Evolutionary conservation across 2,888 invertebrate genomes (phyloP), one percentile per base, ranked within the genome.

Genomic region (Drosophila mayaguana): DNA sequence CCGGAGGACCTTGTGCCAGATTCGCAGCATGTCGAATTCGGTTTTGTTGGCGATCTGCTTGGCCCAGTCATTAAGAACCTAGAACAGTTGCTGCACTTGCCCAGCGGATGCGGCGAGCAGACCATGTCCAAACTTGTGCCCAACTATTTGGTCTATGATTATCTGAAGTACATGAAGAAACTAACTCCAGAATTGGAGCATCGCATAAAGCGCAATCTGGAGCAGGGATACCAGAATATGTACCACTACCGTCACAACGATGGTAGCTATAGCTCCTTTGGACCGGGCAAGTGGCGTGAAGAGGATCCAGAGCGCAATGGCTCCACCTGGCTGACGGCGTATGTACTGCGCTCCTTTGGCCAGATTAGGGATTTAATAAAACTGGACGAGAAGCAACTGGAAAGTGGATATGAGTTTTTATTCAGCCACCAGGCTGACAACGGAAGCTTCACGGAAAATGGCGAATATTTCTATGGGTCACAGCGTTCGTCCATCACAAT

Each of bases 181-280:
- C 91, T 96, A 38, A 96, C 95, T 0, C 94, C 94, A 38, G 94
- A 95, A 0, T 93, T 97, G 55, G 94, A 95, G 87, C 93, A 93
- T 2, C 95, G 95, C 87, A 93, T 94, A 1, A 90, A 93, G 28
- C 88, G 86, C 20, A 92, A 93, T 76, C 95, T 98, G 91, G 97
- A 98, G 85, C 94, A 95, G 25, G 98, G 98, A 12, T 99, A 98
- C 92, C 99, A 99, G 92, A 95, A 97, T 66, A 96, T 99, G 91
- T 94, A 99, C 91, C 97, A 96, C 0, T 99, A 96, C 92, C 95
- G 96, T 68, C 95, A 96, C 72, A 90, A 93, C 0, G 98, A 99
- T 92, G 98, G 98, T 2, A 98, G 98, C 0, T 99, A 98, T 93
- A 95, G 96, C 92, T 94, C 97, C 77, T 97, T 97, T 90, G 97